Base-by-base conservation (phyloP, 2,797 vertebrate species). In the Podargus strigoides region DNA sequence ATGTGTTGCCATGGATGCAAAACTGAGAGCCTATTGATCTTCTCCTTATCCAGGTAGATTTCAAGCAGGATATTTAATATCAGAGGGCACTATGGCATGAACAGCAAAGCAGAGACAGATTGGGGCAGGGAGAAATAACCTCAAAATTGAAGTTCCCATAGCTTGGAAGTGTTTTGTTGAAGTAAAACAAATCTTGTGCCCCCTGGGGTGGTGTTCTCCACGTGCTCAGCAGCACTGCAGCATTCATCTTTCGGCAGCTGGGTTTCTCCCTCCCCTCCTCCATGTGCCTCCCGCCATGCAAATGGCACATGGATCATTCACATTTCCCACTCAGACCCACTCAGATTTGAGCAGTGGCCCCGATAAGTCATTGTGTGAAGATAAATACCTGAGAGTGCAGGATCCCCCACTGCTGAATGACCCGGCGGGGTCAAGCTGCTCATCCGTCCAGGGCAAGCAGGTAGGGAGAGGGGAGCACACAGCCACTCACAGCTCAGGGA, bases 1-100 rank as follows among this genome's bases (percentile, higher is more conserved):
- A 91, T 84, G 95, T 58, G 94, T 97, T 97, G 89, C 95, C 90
- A 96, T 97, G 96, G 97, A 97, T 85, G 95, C 96, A 89, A 85
- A 92, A 85, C 52, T 63, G 82, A 27, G 14, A 63, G 56, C 58
- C 26, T 78, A 69, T 53, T 74, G 80, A 97, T 89, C 80, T 60
- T 94, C 74, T 73, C 76, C 50, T 72, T 85, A 63, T 37, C 59
- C 85, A 80, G 62, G 68, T 87, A 76, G 77, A 82, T 91, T 96
- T 82, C 73, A 85, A 83, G 70, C 58, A 60, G 44, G 72, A 63
- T 94, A 83, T 92, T 95, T 88, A 76, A 74, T 27, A 56, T 90
- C 79, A 55, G 56, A 74, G 37, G 69, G 58, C 67, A 90, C 59
- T 59, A 52, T 11, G 5, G 49, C 50, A 41, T 16, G 56, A n/a